Conservation (phyloP, 2,888 invertebrate species). For the Rhopalosiphum nymphaeae region DNA sequence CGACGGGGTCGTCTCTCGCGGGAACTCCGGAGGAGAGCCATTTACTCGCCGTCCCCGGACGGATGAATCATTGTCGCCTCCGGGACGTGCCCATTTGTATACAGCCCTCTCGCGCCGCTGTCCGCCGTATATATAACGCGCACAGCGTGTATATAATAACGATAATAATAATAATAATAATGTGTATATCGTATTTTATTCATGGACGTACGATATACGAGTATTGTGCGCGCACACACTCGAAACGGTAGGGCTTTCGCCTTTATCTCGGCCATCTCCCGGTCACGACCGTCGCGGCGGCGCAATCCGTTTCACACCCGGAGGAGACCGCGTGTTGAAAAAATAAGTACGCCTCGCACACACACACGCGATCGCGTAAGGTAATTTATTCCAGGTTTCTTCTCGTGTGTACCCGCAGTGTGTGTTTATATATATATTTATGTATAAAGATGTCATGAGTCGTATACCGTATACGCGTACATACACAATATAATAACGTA, state of each 20-base stretch:
- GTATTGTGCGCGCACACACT: neutral
- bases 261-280: conserved; percentile 58
- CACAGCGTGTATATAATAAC: too few relatives aligned
- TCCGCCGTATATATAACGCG: neutral
- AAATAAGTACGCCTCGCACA: neutral
- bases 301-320: conserved; percentile 63
- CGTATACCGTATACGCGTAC: too few relatives aligned
- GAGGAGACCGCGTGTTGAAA: conserved; percentile 30
- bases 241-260: conserved; percentile 61
- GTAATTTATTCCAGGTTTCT: conserved; percentile 61
- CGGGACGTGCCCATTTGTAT: conserved; percentile 58
- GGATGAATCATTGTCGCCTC: conserved; percentile 63
- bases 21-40: conserved; percentile 32
- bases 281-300: conserved; percentile 60
- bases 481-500: neutral
- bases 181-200: conserved; percentile 39
- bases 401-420: neutral
- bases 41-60: neutral
- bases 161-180: too few relatives aligned
- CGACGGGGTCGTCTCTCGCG: conserved; percentile 44
- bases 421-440: neutral
- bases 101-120: neutral
- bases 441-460: conserved; percentile 52
- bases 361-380: neutral
- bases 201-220: conserved; percentile 15